A percentile compares a stretch with the other conserved stretches of the same genome.
phyloP scores from a whole-genome alignment of 2,888 invertebrate species.

The Lamproptera curius region DNA sequence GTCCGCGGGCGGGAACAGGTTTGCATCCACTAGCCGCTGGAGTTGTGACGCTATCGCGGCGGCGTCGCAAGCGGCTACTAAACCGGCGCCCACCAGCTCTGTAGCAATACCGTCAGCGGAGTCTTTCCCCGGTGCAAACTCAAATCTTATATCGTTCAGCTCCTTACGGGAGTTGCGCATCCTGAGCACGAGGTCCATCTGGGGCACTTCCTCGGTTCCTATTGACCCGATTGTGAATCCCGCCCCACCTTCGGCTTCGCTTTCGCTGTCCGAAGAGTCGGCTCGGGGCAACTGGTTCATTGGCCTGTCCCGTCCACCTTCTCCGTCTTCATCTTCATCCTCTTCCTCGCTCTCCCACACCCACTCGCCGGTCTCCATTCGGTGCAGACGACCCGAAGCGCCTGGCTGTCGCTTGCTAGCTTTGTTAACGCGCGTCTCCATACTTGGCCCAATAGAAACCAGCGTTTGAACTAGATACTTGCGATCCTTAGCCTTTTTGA shows the following conservation, averaged over 20 bases:
- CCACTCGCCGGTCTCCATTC: slow-evolving; percentile 98
- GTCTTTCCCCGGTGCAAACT: slow-evolving; percentile 95
- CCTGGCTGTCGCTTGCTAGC: slow-evolving; percentile 90
- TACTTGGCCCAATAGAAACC: slow-evolving; percentile 90
- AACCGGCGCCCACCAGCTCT: slow-evolving; percentile 97
- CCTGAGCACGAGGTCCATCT: slow-evolving; percentile 91
- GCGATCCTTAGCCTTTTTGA: slow-evolving; percentile 98
- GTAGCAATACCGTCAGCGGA: slow-evolving; percentile 96
- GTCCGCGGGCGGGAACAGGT: slow-evolving; percentile 61
- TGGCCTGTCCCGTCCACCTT: slow-evolving; percentile 76
- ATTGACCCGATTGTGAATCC: slow-evolving; percentile 59
- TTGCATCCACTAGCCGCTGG: slow-evolving; percentile 89
- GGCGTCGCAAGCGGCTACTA: slow-evolving; percentile 95
- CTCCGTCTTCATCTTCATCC: slow-evolving; percentile 78
- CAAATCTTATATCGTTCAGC: slow-evolving; percentile 98
- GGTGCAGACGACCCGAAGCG: slow-evolving; percentile 89
- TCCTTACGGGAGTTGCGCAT: slow-evolving; percentile 95
- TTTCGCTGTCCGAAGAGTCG: slow-evolving; percentile 79
- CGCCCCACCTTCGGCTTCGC: slow-evolving; percentile 47
- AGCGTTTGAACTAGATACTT: slow-evolving; percentile 92
- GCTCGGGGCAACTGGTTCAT: slow-evolving; percentile 80
- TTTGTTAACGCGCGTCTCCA: slow-evolving; percentile 95
- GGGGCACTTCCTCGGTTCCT: slow-evolving; percentile 60
- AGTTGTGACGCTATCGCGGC: slow-evolving; percentile 95
- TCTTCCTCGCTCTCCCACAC: slow-evolving; percentile 98